Conservation (phyloP, 2,888 invertebrate species). For the Beris morrisii region DNA sequence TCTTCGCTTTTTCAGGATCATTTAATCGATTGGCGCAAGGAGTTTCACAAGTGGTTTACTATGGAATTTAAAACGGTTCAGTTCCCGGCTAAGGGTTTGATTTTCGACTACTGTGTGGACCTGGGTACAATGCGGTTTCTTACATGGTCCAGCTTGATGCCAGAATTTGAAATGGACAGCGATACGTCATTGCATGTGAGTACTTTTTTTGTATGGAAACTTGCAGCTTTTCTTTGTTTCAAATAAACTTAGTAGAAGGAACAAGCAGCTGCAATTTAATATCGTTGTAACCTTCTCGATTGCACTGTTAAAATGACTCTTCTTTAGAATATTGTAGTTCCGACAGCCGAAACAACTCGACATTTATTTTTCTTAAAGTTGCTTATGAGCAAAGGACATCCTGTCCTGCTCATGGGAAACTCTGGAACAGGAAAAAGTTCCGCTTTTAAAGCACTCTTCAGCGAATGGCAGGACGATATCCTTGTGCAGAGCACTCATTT, state of each 20-base stretch:
- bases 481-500: constrained; percentile 57
- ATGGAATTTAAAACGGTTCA: constrained; percentile 91
- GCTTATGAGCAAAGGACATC: constrained; percentile 74
- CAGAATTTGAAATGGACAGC: constrained; percentile 75
- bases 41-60: constrained; percentile 95
- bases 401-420: constrained; percentile 88
- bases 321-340: constrained; percentile 74
- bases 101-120: constrained; percentile 91
- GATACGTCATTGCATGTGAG: constrained; percentile 83
- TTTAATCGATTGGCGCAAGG: constrained; percentile 86
- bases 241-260: no score
- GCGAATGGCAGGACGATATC: constrained; percentile 52
- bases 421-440: constrained; percentile 94
- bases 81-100: constrained; percentile 79
- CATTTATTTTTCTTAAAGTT: constrained; percentile 86
- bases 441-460: constrained; percentile 70
- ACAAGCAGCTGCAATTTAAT: no score
- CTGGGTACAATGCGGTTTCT: constrained; percentile 79
- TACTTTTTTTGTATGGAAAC: background rate
- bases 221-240: no score
- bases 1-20: constrained; percentile 89
- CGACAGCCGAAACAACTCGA: constrained; percentile 87
- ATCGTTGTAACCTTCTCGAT: background rate
- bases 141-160: constrained; percentile 83
- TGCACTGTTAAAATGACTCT: background rate